Percentiles rank a stretch among this genome's conserved stretches.
Evolutionary conservation across 2,113 vertebrate species (phyloP).

Genomic region (Donacobius atricapilla): DNA sequence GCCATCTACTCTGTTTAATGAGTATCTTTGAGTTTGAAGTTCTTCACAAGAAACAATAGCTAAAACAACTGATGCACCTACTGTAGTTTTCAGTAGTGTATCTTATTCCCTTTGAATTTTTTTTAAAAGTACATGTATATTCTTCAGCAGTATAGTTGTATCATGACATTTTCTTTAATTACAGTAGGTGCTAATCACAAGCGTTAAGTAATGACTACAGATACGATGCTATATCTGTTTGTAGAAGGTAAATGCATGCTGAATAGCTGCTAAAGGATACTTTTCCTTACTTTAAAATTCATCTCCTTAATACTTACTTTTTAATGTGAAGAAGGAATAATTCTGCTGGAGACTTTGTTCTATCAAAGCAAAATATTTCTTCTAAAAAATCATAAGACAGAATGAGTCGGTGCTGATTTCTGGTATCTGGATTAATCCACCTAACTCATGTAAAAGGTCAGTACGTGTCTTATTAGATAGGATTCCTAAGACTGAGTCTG

Average conservation of each 20-base stretch:
- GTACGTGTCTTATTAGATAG: neutral
- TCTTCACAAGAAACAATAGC: conserved; percentile 55
- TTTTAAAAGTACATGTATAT: neutral
- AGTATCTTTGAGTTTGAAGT: conserved; percentile 72
- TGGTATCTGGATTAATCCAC: neutral
- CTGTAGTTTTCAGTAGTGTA: neutral
- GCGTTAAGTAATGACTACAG: neutral
- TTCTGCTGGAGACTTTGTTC: neutral
- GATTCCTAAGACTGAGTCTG: conserved; percentile 7
- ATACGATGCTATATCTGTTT: neutral
- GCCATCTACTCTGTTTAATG: conserved; percentile 78
- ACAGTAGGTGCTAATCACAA: neutral
- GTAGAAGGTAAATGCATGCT: neutral
- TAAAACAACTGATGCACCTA: conserved; percentile 24
- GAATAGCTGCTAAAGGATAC: neutral
- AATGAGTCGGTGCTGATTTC: neutral
- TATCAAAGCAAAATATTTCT: conserved; percentile 19
- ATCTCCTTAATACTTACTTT: neutral
- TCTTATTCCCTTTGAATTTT: neutral
- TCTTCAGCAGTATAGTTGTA: neutral
- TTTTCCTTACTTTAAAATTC: neutral
- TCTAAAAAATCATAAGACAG: neutral
- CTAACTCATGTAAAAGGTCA: neutral
- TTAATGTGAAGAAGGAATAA: neutral
- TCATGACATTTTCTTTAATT: conserved; percentile 14